phyloP scores from a whole-genome alignment of 2,113 vertebrate genomes.

The Oophaga pumilio region DNA sequence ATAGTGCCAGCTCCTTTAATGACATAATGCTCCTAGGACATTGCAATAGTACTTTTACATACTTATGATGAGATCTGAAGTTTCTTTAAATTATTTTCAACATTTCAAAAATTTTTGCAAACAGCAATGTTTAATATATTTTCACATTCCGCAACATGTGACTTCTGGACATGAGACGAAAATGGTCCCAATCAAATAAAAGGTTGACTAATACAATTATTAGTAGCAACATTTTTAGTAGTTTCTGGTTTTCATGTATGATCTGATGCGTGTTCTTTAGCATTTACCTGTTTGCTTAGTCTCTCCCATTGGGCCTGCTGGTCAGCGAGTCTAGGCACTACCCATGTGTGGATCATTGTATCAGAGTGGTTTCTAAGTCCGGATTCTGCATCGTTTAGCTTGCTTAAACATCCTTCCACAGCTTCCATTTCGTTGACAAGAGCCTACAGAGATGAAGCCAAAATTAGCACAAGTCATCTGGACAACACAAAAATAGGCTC shows the following conservation, averaged over 20 bases:
- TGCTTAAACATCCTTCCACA: constrained; percentile 82
- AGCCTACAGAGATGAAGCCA: constrained; percentile 68
- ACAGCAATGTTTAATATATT: background rate
- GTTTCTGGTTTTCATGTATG: background rate
- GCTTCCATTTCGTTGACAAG: constrained; percentile 78
- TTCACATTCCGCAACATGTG: background rate
- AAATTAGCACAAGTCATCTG: background rate
- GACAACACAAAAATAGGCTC: background rate
- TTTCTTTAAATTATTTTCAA: background rate
- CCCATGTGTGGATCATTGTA: constrained; percentile 76
- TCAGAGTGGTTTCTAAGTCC: constrained; percentile 75
- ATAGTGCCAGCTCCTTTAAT: background rate
- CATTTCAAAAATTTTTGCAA: background rate
- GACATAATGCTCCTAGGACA: too few relatives aligned
- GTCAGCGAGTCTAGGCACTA: constrained; percentile 75
- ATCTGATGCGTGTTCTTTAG: background rate
- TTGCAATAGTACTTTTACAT: too few relatives aligned
- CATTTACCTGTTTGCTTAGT: constrained; percentile 85
- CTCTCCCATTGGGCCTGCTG: constrained; percentile 79
- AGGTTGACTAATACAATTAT: background rate
- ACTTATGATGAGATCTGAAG: background rate
- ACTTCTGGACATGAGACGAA: background rate
- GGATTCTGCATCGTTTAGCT: constrained; percentile 82
- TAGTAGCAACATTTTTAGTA: background rate
- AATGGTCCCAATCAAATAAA: background rate